Conservation (phyloP, 37 sponge, comb jelly and placozoan genomes). For the Cliona cf. orientalis region DNA sequence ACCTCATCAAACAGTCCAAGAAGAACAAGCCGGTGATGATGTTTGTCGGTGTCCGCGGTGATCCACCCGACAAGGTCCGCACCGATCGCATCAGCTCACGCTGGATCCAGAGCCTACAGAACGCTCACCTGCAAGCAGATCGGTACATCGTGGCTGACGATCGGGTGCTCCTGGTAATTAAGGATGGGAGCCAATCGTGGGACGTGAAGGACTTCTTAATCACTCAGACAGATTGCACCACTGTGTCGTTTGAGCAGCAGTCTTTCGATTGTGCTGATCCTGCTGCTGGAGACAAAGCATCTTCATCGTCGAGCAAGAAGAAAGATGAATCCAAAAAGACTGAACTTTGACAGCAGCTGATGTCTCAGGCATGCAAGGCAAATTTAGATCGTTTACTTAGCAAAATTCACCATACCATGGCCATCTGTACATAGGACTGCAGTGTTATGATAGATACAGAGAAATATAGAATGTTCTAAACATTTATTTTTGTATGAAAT, state of each 20-base stretch:
- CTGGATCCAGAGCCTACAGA: constrained; percentile 67
- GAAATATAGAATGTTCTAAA: no score
- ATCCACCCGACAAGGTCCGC: constrained; percentile 9
- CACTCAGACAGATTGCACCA: constrained; percentile 50
- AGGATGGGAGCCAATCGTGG: constrained; percentile 58
- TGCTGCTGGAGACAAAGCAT: no score
- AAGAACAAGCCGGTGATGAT: constrained; percentile 67
- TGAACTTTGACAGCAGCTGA: no score
- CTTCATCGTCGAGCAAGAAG: no score
- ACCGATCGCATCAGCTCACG: constrained; percentile 22
- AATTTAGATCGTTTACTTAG: no score
- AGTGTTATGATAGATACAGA: no score
- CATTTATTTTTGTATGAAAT: no score
- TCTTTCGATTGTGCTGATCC: constrained; percentile 42
- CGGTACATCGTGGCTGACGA: constrained; percentile 50
- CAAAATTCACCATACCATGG: no score
- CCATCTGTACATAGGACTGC: no score
- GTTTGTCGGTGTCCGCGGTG: constrained; percentile 34
- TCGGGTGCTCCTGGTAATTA: constrained; percentile 32
- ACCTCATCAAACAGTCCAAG: constrained; percentile 44
- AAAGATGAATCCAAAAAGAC: no score
- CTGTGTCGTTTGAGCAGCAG: constrained; percentile 51
- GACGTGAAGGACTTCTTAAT: constrained; percentile 73
- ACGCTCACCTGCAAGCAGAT: constrained; percentile 46
- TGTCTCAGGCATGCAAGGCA: no score